These are phyloP conservation scores for Heliornis fulica DNA, from an alignment of 2,113 vertebrate genomes.

Conservation along the genomic window DNA sequence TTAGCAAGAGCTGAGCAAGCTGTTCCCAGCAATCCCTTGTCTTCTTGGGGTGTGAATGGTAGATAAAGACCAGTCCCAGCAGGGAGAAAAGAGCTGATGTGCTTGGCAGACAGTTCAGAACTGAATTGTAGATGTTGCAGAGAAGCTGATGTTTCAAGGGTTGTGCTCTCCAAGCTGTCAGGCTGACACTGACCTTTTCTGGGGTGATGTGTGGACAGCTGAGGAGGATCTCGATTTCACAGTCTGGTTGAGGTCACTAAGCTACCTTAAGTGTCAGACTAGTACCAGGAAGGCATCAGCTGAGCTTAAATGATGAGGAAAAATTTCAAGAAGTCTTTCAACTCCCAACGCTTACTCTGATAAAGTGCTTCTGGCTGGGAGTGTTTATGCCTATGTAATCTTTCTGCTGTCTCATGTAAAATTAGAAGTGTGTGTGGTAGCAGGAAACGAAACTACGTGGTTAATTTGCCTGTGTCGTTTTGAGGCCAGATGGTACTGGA, in stretches of 20 bases:
- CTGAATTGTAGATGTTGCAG: background rate
- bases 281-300: background rate
- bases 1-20: background rate
- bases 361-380: background rate
- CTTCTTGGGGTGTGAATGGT: background rate
- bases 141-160: background rate
- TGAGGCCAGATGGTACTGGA: background rate
- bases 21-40: background rate
- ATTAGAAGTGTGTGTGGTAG: background rate
- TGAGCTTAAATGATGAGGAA: background rate
- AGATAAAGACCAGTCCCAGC: background rate
- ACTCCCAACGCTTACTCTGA: background rate
- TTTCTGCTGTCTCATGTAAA: background rate
- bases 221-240: background rate
- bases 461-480: background rate
- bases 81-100: background rate
- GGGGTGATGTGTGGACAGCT: background rate
- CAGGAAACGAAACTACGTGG: background rate
- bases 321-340: background rate
- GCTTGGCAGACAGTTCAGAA: background rate
- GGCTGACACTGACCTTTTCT: background rate
- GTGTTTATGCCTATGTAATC: background rate
- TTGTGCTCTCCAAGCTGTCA: background rate
- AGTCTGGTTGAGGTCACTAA: background rate
- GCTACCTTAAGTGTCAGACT: background rate